Percentiles rank a stretch among this genome's conserved stretches.
Evolutionary conservation across 2,888 invertebrate genomes (phyloP).

Genomic region (Lithophane semibrunnea): DNA sequence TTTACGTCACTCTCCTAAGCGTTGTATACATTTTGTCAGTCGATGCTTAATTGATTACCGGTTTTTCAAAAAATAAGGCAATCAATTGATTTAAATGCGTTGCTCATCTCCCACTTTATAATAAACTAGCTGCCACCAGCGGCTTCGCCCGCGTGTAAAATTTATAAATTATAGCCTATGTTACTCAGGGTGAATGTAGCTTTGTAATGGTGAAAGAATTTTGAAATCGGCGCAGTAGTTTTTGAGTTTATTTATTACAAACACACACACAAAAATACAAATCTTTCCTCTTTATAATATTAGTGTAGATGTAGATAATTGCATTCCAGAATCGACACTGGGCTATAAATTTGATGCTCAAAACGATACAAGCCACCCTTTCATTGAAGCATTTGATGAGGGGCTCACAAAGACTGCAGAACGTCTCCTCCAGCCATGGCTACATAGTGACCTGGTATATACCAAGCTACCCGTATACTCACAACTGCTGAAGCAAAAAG

Average conservation of each 20-base stretch:
- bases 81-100: background rate
- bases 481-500: slow-evolving; percentile 30
- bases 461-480: slow-evolving; percentile 52
- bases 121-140: background rate
- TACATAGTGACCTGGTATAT: slow-evolving; percentile 65
- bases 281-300: too few relatives aligned
- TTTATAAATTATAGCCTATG: too few relatives aligned
- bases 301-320: background rate
- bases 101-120: background rate
- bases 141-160: too few relatives aligned
- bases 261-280: too few relatives aligned
- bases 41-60: background rate
- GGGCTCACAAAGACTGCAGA: background rate
- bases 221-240: too few relatives aligned
- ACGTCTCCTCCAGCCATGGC: slow-evolving; percentile 67
- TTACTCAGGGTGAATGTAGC: too few relatives aligned
- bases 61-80: background rate
- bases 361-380: background rate
- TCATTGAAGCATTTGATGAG: background rate
- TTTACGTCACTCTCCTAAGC: too few relatives aligned
- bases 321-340: background rate
- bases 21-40: too few relatives aligned
- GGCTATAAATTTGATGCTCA: background rate
- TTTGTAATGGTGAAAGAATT: too few relatives aligned
- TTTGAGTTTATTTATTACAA: too few relatives aligned